Evolutionary conservation across 2,888 invertebrate genomes (phyloP).

Genomic region (Mactromeris polynyma): DNA sequence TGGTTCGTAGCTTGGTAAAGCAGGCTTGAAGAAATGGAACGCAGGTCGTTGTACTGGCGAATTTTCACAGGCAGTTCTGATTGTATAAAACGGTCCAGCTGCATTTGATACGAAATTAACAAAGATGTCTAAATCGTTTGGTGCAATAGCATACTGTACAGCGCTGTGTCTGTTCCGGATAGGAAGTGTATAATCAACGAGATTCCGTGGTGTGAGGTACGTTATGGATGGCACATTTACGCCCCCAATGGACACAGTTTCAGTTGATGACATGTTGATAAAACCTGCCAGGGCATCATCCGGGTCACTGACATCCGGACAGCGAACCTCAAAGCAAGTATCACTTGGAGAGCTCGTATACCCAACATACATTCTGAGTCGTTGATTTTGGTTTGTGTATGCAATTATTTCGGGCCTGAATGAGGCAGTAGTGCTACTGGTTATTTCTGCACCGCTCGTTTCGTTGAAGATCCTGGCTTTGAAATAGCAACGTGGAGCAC

Average conservation of each 20-base stretch:
- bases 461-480: slow-evolving; percentile 48
- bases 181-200: slow-evolving; percentile 14
- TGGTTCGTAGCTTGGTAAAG: slow-evolving; percentile 45
- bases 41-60: slow-evolving; percentile 37
- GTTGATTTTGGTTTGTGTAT: slow-evolving; percentile 2
- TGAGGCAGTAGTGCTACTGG: slow-evolving; percentile 16
- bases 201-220: slow-evolving; percentile 24
- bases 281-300: slow-evolving; percentile 31
- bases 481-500: slow-evolving; percentile 50
- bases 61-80: slow-evolving; percentile 13
- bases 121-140: slow-evolving; percentile 43
- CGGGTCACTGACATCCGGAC: slow-evolving; percentile 30
- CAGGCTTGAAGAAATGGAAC: slow-evolving; percentile 47
- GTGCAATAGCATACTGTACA: slow-evolving; percentile 25
- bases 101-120: slow-evolving; percentile 27
- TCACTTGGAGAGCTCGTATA: slow-evolving; percentile 33
- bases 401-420: slow-evolving; percentile 35
- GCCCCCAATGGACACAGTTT: slow-evolving; percentile 47
- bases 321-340: slow-evolving; percentile 51
- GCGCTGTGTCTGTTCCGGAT: slow-evolving; percentile 10
- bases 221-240: slow-evolving; percentile 14
- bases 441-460: slow-evolving; percentile 16
- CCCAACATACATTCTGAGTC: slow-evolving; percentile 28
- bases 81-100: slow-evolving; percentile 40
- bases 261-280: slow-evolving; percentile 44